Conservation (phyloP, 1,140 invertebrate genomes). For the Zaprionus capensis region DNA sequence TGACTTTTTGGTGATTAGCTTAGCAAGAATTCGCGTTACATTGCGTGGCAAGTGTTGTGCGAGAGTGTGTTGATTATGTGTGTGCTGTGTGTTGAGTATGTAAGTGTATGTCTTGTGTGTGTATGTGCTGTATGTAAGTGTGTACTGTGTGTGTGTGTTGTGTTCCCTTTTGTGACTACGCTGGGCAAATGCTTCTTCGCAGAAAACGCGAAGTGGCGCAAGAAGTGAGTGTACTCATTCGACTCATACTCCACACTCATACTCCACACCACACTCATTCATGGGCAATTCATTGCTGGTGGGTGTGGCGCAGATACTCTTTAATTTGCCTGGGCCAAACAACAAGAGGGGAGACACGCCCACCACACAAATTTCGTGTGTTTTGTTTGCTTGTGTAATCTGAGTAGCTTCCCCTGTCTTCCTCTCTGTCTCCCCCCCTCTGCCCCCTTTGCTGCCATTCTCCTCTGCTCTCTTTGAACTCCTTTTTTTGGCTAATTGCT, state of each 20-base stretch:
- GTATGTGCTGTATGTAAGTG: neutral
- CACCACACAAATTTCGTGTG: constrained; percentile 23
- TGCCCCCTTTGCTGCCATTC: constrained; percentile 3
- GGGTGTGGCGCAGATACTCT: constrained; percentile 49
- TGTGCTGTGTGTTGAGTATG: constrained; percentile 6
- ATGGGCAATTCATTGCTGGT: constrained; percentile 2
- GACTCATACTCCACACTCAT: constrained; percentile 1
- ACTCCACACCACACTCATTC: constrained; percentile 15
- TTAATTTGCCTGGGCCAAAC: constrained; percentile 46
- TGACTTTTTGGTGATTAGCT: constrained; percentile 75
- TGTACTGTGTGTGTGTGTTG: constrained; percentile 33
- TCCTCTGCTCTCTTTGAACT: constrained; percentile 16
- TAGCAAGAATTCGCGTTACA: constrained; percentile 80
- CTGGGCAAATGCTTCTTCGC: constrained; percentile 58
- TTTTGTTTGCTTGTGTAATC: constrained; percentile 64
- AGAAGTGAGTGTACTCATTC: constrained; percentile 52
- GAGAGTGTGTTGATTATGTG: neutral
- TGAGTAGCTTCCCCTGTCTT: constrained; percentile 43
- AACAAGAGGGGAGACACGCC: constrained; percentile 42
- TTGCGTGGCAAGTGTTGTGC: constrained; percentile 39
- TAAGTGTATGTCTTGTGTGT: constrained; percentile 3
- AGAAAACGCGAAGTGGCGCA: constrained; percentile 56
- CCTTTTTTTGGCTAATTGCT: constrained; percentile 61
- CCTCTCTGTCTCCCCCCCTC: neutral
- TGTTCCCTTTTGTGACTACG: constrained; percentile 46